Conservation (phyloP, 2,797 vertebrate genomes). For the Bradypodion pumilum region DNA sequence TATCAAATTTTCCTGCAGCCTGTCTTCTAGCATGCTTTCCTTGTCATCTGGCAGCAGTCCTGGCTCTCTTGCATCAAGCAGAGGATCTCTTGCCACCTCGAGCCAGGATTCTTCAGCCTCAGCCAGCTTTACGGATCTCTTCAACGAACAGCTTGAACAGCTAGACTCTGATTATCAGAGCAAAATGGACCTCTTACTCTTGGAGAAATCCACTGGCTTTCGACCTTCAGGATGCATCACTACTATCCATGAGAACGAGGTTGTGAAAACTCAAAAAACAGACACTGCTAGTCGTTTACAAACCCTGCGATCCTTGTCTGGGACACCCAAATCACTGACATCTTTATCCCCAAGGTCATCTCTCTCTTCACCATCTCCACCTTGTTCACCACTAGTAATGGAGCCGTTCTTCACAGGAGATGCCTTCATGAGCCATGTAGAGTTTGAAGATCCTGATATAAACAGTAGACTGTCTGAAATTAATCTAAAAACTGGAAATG, state of each 20-base stretch:
- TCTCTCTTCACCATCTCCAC: constrained; percentile 93
- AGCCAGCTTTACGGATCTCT: constrained; percentile 93
- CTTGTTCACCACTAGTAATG: constrained; percentile 89
- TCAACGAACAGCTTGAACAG: constrained; percentile 86
- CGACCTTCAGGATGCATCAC: constrained; percentile 92
- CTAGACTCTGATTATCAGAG: constrained; percentile 90
- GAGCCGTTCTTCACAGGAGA: constrained; percentile 86
- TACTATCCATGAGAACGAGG: constrained; percentile 94
- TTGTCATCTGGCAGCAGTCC: constrained; percentile 96
- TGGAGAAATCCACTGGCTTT: constrained; percentile 85
- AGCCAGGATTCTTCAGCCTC: constrained; percentile 92
- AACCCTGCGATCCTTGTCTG: constrained; percentile 82
- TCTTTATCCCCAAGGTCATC: constrained; percentile 95
- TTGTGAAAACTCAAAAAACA: constrained; percentile 78
- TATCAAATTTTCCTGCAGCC: constrained; percentile 72
- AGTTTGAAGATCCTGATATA: constrained; percentile 79
- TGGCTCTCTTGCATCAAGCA: constrained; percentile 92
- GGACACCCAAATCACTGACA: constrained; percentile 91
- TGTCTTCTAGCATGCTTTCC: constrained; percentile 94
- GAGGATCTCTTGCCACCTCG: constrained; percentile 90
- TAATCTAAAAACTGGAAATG: constrained; percentile 63
- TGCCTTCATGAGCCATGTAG: constrained; percentile 80
- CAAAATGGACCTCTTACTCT: constrained; percentile 89
- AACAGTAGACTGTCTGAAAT: constrained; percentile 80
- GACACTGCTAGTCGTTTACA: constrained; percentile 79